Base-by-base conservation (phyloP, 2,797 vertebrate species). In the Oreochromis mossambicus region DNA sequence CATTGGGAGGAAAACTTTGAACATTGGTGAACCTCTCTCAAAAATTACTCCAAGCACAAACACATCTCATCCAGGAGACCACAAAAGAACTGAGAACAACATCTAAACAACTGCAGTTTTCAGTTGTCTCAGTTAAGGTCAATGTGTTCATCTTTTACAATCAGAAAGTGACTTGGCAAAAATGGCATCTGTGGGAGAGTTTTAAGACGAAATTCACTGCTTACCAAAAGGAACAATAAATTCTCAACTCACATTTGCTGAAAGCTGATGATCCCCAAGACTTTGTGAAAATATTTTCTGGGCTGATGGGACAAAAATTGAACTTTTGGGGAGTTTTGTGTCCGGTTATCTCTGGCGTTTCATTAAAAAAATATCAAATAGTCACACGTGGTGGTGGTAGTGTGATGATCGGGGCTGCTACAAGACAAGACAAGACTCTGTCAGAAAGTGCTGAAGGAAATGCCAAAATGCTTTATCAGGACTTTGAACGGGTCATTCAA, bases 201-300 rank as follows among this genome's bases (percentile, higher is more conserved):
- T 63, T 32, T 36, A 63, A 36, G 58, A 36, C 2, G 0, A 36
- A 63, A 36, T n/a, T 63, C 0, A 36, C 32, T 36, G 58, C 32
- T 61, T n/a, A 61, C 17, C 12, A 0, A 63, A 63, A 63, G 36
- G 6, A 63, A 36, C 32, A 36, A 63, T 63, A 36, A 36, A 63
- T 1, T 10, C 32, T 63, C 10, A 36, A 36, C 10, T 63, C 32
- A 36, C 17, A 36, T 63, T n/a, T 61, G 58, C 58, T n/a, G n/a
- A 63, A 63, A 63, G 0, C 17, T 36, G 10, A 12, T 36, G 32
- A 63, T 63, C 4, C 10, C 58, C 32, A 63, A 36, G 6, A 36
- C 10, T 63, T 36, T 63, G 58, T 63, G 10, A 63, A 63, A 63
- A 63, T n/a, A 63, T 63, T 36, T 63, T 63, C 58, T 63, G 58